A percentile compares a stretch with the other conserved stretches of the same genome.
phyloP scores from a whole-genome alignment of 1,140 invertebrate genomes.

The Zelostemma sp. region DNA sequence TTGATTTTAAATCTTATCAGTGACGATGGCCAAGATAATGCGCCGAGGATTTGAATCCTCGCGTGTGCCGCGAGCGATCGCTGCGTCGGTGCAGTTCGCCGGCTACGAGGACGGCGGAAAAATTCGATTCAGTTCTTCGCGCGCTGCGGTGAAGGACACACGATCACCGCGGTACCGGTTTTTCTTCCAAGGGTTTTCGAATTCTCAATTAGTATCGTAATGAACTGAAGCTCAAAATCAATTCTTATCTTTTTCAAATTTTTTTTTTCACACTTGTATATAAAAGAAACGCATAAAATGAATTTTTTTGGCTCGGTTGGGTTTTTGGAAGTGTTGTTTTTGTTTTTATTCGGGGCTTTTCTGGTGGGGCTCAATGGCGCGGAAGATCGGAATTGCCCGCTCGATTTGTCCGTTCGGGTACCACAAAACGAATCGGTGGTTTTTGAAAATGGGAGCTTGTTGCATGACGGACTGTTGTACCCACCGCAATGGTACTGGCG shows the following conservation, averaged over 20 bases:
- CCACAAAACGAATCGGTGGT: background rate
- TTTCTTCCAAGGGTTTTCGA: background rate
- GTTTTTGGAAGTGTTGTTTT: slow-evolving; percentile 9
- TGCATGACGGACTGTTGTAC: slow-evolving; percentile 36
- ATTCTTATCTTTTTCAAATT: background rate
- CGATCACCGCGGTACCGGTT: background rate
- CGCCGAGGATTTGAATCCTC: slow-evolving; percentile 25
- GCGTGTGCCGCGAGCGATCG: slow-evolving; percentile 23
- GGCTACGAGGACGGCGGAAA: slow-evolving; percentile 42
- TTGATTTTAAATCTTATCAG: slow-evolving; percentile 36
- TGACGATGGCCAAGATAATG: slow-evolving; percentile 32
- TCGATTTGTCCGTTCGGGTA: slow-evolving; percentile 19
- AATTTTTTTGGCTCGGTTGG: no score
- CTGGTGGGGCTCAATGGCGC: background rate
- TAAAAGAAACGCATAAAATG: background rate
- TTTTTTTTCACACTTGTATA: no score
- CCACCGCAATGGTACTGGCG: slow-evolving; percentile 29
- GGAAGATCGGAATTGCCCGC: slow-evolving; percentile 17
- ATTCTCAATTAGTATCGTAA: background rate
- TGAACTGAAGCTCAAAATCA: background rate
- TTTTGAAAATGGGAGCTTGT: slow-evolving; percentile 30
- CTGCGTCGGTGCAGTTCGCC: slow-evolving; percentile 45
- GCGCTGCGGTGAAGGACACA: slow-evolving; percentile 43
- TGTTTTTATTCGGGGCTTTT: slow-evolving; percentile 5
- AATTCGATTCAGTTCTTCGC: slow-evolving; percentile 46